Percentiles rank a stretch among this genome's conserved stretches.
These are phyloP conservation scores for Bos indicus DNA, from an alignment of 2,113 vertebrate species.

Conservation along the genomic window DNA sequence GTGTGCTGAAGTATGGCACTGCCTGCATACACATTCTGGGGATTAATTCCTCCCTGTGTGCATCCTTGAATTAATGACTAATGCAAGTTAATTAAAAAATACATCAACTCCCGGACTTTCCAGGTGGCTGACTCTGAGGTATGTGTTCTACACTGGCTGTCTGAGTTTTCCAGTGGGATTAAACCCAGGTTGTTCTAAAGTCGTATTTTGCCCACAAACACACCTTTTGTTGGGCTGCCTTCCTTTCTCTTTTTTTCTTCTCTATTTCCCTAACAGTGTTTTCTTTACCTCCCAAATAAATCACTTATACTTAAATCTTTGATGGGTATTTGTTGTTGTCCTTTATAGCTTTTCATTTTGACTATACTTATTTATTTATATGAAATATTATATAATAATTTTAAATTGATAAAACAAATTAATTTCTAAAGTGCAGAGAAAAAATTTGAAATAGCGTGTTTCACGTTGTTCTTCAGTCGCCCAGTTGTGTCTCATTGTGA, in stretches of 20 bases:
- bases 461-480: not conserved
- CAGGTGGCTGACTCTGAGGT: not conserved
- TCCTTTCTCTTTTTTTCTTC: not conserved
- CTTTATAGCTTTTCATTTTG: not conserved
- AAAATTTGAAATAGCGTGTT: not conserved
- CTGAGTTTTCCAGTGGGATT: not conserved
- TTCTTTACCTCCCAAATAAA: not conserved
- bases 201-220: not conserved
- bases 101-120: not conserved
- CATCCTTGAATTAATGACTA: not conserved
- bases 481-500: not conserved
- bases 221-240: not conserved
- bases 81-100: not conserved
- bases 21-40: not conserved
- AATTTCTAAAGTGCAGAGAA: not conserved
- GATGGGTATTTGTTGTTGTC: not conserved
- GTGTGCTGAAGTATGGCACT: not conserved
- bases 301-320: not conserved
- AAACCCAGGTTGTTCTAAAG: not conserved
- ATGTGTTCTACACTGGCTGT: not conserved
- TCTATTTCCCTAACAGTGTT: not conserved
- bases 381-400: not conserved
- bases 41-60: not conserved
- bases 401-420: not conserved
- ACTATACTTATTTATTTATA: slow-evolving; percentile 13